These are phyloP conservation scores for Urechis unicinctus DNA, from an alignment of 2,888 invertebrate species.

Conservation along the genomic window DNA sequence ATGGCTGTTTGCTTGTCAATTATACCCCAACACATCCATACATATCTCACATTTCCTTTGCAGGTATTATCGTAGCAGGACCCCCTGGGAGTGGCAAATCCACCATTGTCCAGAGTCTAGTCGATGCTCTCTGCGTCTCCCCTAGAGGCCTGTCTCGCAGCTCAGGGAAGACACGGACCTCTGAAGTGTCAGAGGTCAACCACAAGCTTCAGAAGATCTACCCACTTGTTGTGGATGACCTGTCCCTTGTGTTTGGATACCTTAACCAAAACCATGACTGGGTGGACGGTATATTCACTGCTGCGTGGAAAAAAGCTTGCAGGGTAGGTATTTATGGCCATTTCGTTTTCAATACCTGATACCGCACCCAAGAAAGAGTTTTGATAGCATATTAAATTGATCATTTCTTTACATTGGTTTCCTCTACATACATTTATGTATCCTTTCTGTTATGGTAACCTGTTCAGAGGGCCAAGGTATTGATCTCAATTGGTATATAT, in stretches of 20 bases:
- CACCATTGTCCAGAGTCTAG: slow-evolving; percentile 41
- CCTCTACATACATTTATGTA: too few relatives aligned
- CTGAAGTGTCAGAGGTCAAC: slow-evolving; percentile 29
- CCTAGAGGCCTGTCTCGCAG: slow-evolving; percentile 30
- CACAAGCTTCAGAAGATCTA: slow-evolving; percentile 47
- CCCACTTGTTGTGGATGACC: slow-evolving; percentile 47
- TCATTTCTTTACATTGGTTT: too few relatives aligned
- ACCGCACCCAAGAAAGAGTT: too few relatives aligned
- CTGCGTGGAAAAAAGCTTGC: slow-evolving; percentile 46
- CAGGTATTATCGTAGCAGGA: slow-evolving; percentile 48
- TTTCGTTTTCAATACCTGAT: too few relatives aligned
- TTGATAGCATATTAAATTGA: too few relatives aligned
- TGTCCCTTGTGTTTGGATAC: slow-evolving; percentile 44
- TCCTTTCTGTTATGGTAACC: too few relatives aligned
- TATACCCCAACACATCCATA: too few relatives aligned
- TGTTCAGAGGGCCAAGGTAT: too few relatives aligned
- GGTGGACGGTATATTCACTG: slow-evolving; percentile 50
- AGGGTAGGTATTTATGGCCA: slow-evolving; percentile 37
- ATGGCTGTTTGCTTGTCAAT: too few relatives aligned
- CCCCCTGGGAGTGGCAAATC: slow-evolving; percentile 49
- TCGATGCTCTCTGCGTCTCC: slow-evolving; percentile 39
- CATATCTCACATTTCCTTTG: too few relatives aligned
- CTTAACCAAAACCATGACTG: slow-evolving; percentile 44
- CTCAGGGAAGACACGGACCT: slow-evolving; percentile 23
- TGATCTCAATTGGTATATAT: too few relatives aligned